phyloP scores from a whole-genome alignment of 2,113 vertebrate genomes.

The Diphyllodes magnificus region DNA sequence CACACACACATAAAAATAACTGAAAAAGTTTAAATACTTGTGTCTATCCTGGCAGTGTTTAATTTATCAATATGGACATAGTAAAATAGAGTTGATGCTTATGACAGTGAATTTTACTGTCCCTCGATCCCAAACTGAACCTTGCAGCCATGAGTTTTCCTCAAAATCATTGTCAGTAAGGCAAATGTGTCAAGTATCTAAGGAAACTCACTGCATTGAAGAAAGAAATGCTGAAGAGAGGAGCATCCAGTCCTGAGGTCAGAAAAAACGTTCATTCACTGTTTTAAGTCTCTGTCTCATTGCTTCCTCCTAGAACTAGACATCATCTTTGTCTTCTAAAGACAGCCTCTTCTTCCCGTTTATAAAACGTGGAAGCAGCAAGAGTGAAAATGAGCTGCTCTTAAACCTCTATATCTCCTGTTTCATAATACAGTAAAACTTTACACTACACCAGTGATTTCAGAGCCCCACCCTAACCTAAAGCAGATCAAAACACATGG shows the following conservation, averaged over 20 bases:
- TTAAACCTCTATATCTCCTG: neutral
- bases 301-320: neutral
- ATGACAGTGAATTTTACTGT: neutral
- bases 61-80: neutral
- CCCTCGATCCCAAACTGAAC: neutral
- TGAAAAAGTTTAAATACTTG: neutral
- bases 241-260: neutral
- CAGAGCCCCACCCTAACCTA: neutral
- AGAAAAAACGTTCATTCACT: neutral
- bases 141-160: neutral
- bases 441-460: neutral
- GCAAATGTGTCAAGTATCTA: neutral
- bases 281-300: neutral
- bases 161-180: neutral
- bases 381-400: neutral
- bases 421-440: neutral
- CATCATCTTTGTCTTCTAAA: neutral
- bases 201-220: neutral
- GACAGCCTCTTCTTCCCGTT: neutral
- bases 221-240: neutral
- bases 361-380: neutral
- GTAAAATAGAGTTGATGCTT: neutral
- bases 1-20: accelerated
- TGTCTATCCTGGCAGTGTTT: neutral
- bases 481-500: neutral